These are phyloP conservation scores for Oceanites oceanicus DNA, from an alignment of 2,113 vertebrate genomes.

Conservation along the genomic window DNA sequence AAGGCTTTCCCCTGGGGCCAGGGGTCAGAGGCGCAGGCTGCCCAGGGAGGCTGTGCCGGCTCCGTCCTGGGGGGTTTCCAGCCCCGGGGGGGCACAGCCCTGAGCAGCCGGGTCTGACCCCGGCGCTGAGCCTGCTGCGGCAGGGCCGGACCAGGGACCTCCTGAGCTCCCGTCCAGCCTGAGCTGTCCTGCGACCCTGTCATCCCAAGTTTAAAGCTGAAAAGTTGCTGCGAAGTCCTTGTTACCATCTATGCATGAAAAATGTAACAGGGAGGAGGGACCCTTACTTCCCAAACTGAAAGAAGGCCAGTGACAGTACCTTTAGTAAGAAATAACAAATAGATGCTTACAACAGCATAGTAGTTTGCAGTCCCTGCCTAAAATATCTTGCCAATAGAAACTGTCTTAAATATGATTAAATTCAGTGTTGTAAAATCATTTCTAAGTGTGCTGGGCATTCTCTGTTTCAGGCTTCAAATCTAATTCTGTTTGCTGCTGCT, in stretches of 20 bases:
- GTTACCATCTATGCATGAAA: background rate
- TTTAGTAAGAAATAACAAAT: background rate
- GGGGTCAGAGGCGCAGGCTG: no score
- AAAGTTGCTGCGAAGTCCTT: background rate
- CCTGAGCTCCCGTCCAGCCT: rapidly evolving
- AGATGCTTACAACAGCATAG: background rate
- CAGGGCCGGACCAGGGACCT: background rate
- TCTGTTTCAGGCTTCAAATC: background rate
- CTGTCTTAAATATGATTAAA: background rate
- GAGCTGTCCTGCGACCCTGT: rapidly evolving
- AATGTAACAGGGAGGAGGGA: background rate
- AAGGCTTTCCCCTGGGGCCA: background rate
- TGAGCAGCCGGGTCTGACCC: background rate
- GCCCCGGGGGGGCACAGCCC: rapidly evolving
- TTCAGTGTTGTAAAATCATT: background rate
- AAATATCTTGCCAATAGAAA: background rate
- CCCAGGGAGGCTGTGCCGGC: no score
- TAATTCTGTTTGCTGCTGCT: background rate
- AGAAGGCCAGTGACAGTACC: background rate
- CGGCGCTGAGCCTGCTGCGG: rapidly evolving
- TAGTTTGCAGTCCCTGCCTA: background rate
- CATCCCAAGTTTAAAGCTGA: background rate
- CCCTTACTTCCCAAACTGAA: background rate
- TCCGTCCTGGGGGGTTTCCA: background rate
- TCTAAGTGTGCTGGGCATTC: background rate